Conservation (phyloP, 1,140 invertebrate species). For the Macrobrachium rosenbergii region DNA sequence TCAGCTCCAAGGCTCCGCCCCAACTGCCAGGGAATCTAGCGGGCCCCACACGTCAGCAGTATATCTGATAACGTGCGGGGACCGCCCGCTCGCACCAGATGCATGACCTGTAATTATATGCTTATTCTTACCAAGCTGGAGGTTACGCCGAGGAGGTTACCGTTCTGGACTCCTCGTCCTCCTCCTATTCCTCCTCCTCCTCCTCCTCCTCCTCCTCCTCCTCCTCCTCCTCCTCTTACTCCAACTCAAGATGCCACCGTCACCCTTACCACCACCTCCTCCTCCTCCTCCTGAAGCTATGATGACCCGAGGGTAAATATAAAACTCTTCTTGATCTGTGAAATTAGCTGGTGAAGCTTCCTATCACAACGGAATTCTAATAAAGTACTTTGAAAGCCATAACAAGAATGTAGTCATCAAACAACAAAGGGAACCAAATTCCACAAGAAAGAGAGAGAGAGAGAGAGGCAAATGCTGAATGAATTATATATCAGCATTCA, state of each 20-base stretch:
- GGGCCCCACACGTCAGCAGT: constrained; percentile 40
- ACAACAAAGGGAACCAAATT: too few relatives aligned
- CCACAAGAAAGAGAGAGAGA: too few relatives aligned
- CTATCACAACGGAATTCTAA: too few relatives aligned
- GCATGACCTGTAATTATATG: constrained; percentile 53
- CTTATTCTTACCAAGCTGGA: constrained; percentile 16
- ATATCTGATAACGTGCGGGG: constrained; percentile 45
- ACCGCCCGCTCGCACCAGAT: constrained; percentile 35
- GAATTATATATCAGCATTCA: too few relatives aligned
- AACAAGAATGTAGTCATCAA: too few relatives aligned
- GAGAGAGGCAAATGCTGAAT: too few relatives aligned
- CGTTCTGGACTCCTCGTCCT: not conserved
- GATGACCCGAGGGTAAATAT: too few relatives aligned
- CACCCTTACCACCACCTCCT: not conserved
- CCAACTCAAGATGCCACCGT: not conserved
- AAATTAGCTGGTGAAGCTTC: too few relatives aligned
- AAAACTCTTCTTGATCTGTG: too few relatives aligned
- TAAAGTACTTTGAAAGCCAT: too few relatives aligned
- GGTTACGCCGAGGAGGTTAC: not conserved
- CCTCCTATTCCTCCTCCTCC: constrained; percentile 2
- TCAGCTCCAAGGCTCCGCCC: constrained; percentile 40
- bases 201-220: not conserved
- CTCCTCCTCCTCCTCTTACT: not conserved
- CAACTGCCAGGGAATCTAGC: constrained; percentile 33
- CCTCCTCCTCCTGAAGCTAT: not conserved